Percentiles rank a stretch among this genome's conserved stretches.
Conservation (phyloP, 1,140 invertebrate genomes). For the Drosophila insularis region DNA sequence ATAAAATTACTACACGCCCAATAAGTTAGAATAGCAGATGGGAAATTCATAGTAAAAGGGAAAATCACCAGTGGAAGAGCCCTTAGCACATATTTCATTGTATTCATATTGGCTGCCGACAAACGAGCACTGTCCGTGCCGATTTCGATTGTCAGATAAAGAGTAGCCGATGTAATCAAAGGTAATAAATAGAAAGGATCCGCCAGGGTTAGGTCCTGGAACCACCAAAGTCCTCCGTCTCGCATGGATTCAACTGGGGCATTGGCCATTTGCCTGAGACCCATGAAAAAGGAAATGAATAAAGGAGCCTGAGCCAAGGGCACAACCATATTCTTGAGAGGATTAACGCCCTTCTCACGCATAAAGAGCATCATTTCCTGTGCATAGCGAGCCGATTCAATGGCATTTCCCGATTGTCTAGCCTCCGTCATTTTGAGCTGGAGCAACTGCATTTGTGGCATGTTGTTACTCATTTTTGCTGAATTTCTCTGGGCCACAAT, state of each 20-base stretch:
- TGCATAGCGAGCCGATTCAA: slow-evolving; percentile 88
- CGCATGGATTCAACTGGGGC: slow-evolving; percentile 94
- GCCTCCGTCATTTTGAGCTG: slow-evolving; percentile 93
- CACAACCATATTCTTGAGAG: slow-evolving; percentile 91
- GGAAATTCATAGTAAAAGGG: slow-evolving; percentile 94
- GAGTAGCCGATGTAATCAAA: slow-evolving; percentile 90
- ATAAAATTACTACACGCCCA: slow-evolving; percentile 96
- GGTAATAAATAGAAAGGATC: slow-evolving; percentile 96
- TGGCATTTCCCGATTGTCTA: slow-evolving; percentile 89
- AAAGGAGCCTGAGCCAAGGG: slow-evolving; percentile 93
- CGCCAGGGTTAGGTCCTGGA: slow-evolving; percentile 93
- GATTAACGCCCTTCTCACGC: slow-evolving; percentile 91
- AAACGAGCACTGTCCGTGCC: slow-evolving; percentile 90
- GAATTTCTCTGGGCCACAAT: slow-evolving; percentile 90
- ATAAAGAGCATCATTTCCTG: slow-evolving; percentile 91
- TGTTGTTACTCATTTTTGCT: slow-evolving; percentile 90
- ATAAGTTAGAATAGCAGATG: slow-evolving; percentile 94
- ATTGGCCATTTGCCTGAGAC: slow-evolving; percentile 91
- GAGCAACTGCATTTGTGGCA: slow-evolving; percentile 90
- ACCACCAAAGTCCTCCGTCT: slow-evolving; percentile 96
- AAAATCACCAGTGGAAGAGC: slow-evolving; percentile 91
- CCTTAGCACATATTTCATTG: slow-evolving; percentile 89
- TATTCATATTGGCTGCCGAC: slow-evolving; percentile 85
- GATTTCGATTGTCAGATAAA: slow-evolving; percentile 91
- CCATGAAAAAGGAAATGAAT: slow-evolving; percentile 96